Conservation (phyloP, 2,797 vertebrate species). For the Anguilla anguilla region DNA sequence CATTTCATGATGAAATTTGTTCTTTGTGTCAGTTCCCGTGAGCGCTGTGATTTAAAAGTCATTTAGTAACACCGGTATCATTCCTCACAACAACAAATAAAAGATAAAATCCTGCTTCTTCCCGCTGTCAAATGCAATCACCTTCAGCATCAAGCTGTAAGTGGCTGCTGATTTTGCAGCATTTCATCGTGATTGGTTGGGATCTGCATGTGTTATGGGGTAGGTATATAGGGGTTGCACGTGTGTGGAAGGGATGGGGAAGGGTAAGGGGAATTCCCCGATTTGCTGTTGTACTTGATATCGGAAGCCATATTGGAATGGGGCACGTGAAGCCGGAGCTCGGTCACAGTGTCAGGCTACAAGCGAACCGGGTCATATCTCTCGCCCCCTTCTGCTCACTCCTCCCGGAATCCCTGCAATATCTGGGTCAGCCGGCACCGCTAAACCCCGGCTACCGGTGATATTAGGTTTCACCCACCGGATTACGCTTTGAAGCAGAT, state of each 20-base stretch:
- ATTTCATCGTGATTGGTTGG: neutral
- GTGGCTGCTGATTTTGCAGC: neutral
- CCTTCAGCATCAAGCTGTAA: neutral
- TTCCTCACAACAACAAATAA: neutral
- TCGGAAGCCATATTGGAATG: neutral
- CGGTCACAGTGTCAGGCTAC: neutral
- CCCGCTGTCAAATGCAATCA: neutral
- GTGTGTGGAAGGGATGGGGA: too few species aligned
- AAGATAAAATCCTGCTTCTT: neutral
- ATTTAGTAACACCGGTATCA: neutral
- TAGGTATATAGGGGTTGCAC: neutral
- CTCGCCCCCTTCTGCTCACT: neutral
- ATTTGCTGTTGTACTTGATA: neutral
- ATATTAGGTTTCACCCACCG: neutral
- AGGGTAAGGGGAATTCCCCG: neutral
- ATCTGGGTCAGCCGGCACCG: neutral
- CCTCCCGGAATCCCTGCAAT: neutral
- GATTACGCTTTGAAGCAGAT: constrained; percentile 25
- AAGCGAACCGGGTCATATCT: neutral
- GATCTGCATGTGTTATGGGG: neutral
- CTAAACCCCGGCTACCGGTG: neutral
- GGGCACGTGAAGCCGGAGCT: constrained; percentile 34
- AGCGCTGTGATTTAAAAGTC: neutral
- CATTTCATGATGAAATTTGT: too few species aligned
- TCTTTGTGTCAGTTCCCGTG: too few species aligned